These are phyloP conservation scores for Bradypodion ventrale DNA, from an alignment of 2,797 vertebrate genomes.

Conservation along the genomic window DNA sequence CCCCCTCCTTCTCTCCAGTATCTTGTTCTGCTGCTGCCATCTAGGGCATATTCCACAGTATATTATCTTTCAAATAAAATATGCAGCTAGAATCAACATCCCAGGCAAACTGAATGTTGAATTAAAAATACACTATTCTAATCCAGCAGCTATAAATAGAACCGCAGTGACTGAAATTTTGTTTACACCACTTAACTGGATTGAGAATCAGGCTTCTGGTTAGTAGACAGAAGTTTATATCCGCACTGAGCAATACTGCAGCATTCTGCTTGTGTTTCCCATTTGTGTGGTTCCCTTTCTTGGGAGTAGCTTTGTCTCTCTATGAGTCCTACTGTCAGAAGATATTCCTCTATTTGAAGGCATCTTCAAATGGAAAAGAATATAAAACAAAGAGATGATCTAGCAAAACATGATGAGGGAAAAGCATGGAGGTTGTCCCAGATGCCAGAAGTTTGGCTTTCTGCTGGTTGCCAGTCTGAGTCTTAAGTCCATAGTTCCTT, in stretches of 20 bases:
- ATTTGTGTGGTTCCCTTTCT: slow-evolving; percentile 6
- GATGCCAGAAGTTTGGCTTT: too few relatives aligned
- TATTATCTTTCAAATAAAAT: slow-evolving; percentile 31
- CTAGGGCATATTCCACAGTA: slow-evolving; percentile 49
- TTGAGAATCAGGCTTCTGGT: not conserved
- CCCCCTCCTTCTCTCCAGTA: slow-evolving; percentile 8
- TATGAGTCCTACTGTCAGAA: too few relatives aligned
- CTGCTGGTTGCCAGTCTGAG: too few relatives aligned
- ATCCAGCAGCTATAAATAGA: not conserved
- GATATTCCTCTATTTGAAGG: not conserved
- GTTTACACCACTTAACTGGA: not conserved
- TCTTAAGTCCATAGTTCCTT: too few relatives aligned
- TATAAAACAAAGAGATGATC: too few relatives aligned
- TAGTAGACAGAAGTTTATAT: not conserved
- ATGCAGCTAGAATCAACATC: not conserved
- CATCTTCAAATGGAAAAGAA: too few relatives aligned
- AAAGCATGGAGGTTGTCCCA: too few relatives aligned
- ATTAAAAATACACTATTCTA: not conserved
- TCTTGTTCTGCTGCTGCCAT: slow-evolving; percentile 62
- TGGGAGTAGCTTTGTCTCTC: too few relatives aligned
- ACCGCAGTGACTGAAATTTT: not conserved
- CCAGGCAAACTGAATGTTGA: not conserved
- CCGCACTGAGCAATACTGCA: not conserved
- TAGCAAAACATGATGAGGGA: too few relatives aligned
- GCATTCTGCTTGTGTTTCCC: slow-evolving; percentile 41